Evolutionary conservation across 2,113 vertebrate genomes (phyloP).

Genomic region (Apodemus speciosus): DNA sequence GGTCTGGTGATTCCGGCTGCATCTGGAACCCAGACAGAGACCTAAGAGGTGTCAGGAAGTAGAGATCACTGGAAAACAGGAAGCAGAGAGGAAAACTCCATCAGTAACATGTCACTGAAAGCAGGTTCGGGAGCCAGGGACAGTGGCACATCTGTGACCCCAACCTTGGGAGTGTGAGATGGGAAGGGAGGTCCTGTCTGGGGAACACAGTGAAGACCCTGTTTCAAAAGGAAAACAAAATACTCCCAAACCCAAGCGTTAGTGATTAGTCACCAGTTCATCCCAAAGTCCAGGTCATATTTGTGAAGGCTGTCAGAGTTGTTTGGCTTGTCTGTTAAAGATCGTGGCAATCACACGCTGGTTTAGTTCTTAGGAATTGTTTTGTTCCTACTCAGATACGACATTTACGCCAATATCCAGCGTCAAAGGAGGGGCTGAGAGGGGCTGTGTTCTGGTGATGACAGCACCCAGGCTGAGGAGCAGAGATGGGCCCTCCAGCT

Average conservation of each 20-base stretch:
- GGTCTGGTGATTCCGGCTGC: neutral
- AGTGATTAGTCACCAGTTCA: neutral
- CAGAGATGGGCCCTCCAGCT: neutral
- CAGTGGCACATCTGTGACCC: neutral
- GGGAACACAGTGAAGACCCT: neutral
- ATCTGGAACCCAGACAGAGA: neutral
- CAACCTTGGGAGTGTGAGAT: neutral
- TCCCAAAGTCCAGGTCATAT: neutral
- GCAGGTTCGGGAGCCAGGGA: neutral
- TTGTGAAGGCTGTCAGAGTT: constrained; percentile 32
- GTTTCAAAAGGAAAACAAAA: neutral
- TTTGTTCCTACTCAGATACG: neutral
- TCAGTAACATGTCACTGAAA: neutral
- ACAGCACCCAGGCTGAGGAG: neutral
- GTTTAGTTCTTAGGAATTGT: neutral
- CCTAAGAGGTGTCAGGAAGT: neutral
- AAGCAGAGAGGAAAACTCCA: neutral
- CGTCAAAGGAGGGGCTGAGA: neutral
- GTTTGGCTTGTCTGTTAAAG: constrained; percentile 48
- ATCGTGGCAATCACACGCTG: neutral
- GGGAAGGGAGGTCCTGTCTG: neutral
- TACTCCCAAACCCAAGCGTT: neutral
- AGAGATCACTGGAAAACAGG: neutral
- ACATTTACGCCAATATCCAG: constrained; percentile 15
- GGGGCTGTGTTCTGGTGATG: neutral